Evolutionary conservation across 2,888 invertebrate species (phyloP), one percentile per base, ranked within the genome.

Genomic region (Leptopilina syphax): DNA sequence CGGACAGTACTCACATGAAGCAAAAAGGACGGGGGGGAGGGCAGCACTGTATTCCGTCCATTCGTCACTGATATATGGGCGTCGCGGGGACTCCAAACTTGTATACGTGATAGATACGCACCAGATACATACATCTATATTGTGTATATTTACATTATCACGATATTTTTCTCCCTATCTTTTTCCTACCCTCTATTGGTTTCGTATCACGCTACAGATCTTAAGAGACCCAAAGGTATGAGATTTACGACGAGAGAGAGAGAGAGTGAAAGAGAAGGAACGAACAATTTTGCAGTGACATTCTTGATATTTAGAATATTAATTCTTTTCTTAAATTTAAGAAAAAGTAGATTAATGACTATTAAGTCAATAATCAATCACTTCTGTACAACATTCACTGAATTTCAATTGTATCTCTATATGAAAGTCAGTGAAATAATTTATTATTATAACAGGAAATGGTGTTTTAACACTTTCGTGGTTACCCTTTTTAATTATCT

Each of bases 31-130:
- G 80, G 77, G 78, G 79, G 77, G 78, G 79, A 76, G 80, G 78
- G 57, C 70, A 68, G 70, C 76, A 76, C 50, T 73, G 80, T 85
- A 83, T 79, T 79, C 81, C 86, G 87, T 90, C 87, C 86, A 85
- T 87, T 85, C 89, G 88, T 88, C 86, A 87, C 88, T 91, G 90
- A 91, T 89, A 89, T 90, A 90, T 87, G 87, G 85, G 86, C 85
- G 66, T 83, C 82, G 80, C 85, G 85, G 87, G 85, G 86, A 89
- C 86, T 86, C 85, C 34, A 34, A 34, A 34, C 34, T 34, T 34
- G 34, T 34, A 86, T 89, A 91, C 91, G 91, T 90, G 91, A 90
- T 90, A 89, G 89, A 91, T 91, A 90, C 54, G 54, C 13, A 73
- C 13, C 34, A 73, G 7, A 73, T 34, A 57, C 34, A 57, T 57